Conservation (phyloP, 2,113 vertebrate species). For the Lutjanus erythropterus region DNA sequence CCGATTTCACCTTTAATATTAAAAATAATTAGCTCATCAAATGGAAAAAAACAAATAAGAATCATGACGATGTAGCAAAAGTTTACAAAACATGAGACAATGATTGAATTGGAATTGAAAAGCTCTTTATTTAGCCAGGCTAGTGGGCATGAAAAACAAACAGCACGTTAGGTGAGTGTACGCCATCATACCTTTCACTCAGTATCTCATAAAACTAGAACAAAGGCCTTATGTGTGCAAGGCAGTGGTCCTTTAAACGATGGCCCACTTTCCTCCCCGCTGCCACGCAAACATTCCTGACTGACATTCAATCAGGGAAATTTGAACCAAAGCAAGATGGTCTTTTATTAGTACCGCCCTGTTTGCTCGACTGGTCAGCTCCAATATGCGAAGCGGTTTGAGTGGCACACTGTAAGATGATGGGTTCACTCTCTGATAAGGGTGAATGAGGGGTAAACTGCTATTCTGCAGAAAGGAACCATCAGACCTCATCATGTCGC, state of each 20-base stretch:
- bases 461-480: constrained; percentile 85
- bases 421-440: constrained; percentile 81
- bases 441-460: constrained; percentile 86
- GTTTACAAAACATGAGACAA: constrained; percentile 32
- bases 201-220: constrained; percentile 75
- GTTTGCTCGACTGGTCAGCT: constrained; percentile 86
- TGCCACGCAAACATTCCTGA: constrained; percentile 86
- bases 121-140: constrained; percentile 48
- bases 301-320: constrained; percentile 88
- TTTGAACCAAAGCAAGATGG: constrained; percentile 85
- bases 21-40: constrained; percentile 18
- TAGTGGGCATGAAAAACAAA: constrained; percentile 61
- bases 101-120: constrained; percentile 50
- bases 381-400: constrained; percentile 76
- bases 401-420: constrained; percentile 81
- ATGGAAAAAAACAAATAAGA: constrained; percentile 23
- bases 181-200: constrained; percentile 76
- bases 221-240: constrained; percentile 79
- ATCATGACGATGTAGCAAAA: constrained; percentile 10
- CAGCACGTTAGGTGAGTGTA: constrained; percentile 43
- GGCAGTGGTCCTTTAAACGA: constrained; percentile 76
- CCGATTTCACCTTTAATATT: too few relatives aligned
- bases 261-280: constrained; percentile 76
- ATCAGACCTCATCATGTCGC: constrained; percentile 85
- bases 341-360: constrained; percentile 84